phyloP scores from a whole-genome alignment of 37 sponge, comb jelly and placozoan genomes.

The Halichondria panicea region DNA sequence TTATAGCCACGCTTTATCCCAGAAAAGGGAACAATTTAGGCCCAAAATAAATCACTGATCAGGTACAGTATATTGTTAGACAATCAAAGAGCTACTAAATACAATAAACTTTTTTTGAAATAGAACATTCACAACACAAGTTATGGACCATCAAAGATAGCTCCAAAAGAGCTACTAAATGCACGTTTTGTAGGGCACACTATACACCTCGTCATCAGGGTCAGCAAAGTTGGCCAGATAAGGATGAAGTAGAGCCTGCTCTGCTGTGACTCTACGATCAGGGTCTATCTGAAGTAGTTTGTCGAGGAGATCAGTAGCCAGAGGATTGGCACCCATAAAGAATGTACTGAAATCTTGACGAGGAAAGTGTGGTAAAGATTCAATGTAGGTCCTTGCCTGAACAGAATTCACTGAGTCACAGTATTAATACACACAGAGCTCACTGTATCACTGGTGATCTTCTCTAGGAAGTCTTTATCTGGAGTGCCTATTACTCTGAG shows the following conservation, averaged over 20 bases:
- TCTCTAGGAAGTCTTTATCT: conserved; percentile 67
- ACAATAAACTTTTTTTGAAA: too few relatives aligned
- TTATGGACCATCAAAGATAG: too few relatives aligned
- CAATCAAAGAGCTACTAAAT: too few relatives aligned
- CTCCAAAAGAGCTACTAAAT: too few relatives aligned
- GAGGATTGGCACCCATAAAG: conserved; percentile 85
- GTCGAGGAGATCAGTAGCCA: conserved; percentile 70
- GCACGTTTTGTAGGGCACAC: not conserved
- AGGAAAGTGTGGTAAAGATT: conserved; percentile 46
- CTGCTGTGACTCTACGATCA: conserved; percentile 68
- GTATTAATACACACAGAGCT: conserved; percentile 12
- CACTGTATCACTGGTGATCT: conserved; percentile 57
- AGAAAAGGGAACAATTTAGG: too few relatives aligned
- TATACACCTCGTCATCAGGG: conserved; percentile 82
- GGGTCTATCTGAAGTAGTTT: conserved; percentile 80
- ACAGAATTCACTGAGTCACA: too few relatives aligned
- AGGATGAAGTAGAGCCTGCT: conserved; percentile 75
- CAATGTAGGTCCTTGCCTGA: conserved; percentile 72
- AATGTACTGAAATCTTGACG: conserved; percentile 59
- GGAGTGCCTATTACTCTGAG: conserved; percentile 94
- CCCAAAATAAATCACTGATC: too few relatives aligned
- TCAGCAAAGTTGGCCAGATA: conserved; percentile 75
- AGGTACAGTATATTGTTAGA: too few relatives aligned
- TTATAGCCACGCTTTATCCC: too few relatives aligned
- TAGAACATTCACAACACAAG: too few relatives aligned